phyloP scores from a whole-genome alignment of 1,140 invertebrate genomes.

The Physella acuta region DNA sequence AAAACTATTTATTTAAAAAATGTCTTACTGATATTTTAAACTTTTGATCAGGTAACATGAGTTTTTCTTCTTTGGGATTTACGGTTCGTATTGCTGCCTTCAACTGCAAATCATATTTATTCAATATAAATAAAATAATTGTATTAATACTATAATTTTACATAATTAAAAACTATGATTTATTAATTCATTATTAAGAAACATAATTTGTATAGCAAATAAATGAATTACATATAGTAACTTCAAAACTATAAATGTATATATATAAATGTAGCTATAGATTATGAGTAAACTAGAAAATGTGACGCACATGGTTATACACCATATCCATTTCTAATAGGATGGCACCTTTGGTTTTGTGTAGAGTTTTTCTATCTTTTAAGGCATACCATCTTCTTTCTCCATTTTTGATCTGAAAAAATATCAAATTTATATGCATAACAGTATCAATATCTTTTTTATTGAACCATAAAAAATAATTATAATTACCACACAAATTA shows the following conservation, averaged over 20 bases:
- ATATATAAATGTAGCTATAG: too few relatives aligned
- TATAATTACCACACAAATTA: too few relatives aligned
- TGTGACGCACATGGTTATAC: conserved; percentile 81
- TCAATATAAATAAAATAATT: too few relatives aligned
- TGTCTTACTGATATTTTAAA: conserved; percentile 81
- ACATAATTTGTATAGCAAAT: background rate
- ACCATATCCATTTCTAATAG: conserved; percentile 87
- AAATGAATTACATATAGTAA: background rate
- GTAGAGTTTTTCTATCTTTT: conserved; percentile 92
- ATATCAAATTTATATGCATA: too few relatives aligned
- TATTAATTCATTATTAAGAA: background rate
- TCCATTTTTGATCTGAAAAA: conserved; percentile 77
- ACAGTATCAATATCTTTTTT: too few relatives aligned
- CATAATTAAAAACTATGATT: too few relatives aligned
- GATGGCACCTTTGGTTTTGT: conserved; percentile 90
- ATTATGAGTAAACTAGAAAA: conserved; percentile 2
- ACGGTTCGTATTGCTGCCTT: conserved; percentile 87
- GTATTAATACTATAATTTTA: too few relatives aligned
- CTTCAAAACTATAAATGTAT: background rate
- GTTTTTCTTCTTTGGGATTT: conserved; percentile 94
- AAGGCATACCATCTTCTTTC: conserved; percentile 94
- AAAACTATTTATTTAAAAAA: too few relatives aligned
- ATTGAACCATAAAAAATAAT: too few relatives aligned
- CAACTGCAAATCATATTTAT: conserved; percentile 65
- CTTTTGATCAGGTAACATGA: conserved; percentile 89